Evolutionary conservation across 2,797 vertebrate genomes (phyloP).

Genomic region (Monodelphis domestica): DNA sequence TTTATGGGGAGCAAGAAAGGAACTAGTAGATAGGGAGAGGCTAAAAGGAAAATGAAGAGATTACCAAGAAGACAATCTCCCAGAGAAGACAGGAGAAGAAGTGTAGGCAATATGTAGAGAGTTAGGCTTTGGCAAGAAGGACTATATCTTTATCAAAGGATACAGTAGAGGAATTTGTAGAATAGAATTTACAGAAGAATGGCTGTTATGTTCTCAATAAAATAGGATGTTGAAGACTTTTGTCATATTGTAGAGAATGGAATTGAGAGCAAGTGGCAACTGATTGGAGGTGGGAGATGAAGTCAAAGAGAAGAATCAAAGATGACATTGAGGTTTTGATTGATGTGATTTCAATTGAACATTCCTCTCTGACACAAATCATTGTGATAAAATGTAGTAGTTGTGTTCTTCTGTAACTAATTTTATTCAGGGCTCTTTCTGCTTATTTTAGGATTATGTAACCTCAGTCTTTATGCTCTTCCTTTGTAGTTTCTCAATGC

Average conservation of each 20-base stretch:
- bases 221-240: not conserved
- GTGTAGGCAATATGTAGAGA: not conserved
- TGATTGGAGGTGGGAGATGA: not conserved
- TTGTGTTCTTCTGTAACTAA: not conserved
- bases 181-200: not conserved
- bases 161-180: not conserved
- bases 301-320: not conserved
- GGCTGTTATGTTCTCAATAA: not conserved
- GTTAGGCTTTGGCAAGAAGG: not conserved
- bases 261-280: not conserved
- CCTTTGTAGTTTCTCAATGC: too few species aligned
- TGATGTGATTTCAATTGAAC: not conserved
- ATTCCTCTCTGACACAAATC: not conserved
- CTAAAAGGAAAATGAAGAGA: not conserved
- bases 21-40: not conserved
- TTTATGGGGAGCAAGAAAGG: not conserved
- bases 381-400: too few species aligned
- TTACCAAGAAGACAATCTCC: not conserved
- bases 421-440: not conserved
- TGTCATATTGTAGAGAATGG: not conserved
- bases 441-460: not conserved
- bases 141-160: not conserved
- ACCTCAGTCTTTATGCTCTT: not conserved
- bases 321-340: not conserved
- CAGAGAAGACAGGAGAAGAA: not conserved